phyloP scores from a whole-genome alignment of 2,113 vertebrate genomes.

The Indicator maculatus region DNA sequence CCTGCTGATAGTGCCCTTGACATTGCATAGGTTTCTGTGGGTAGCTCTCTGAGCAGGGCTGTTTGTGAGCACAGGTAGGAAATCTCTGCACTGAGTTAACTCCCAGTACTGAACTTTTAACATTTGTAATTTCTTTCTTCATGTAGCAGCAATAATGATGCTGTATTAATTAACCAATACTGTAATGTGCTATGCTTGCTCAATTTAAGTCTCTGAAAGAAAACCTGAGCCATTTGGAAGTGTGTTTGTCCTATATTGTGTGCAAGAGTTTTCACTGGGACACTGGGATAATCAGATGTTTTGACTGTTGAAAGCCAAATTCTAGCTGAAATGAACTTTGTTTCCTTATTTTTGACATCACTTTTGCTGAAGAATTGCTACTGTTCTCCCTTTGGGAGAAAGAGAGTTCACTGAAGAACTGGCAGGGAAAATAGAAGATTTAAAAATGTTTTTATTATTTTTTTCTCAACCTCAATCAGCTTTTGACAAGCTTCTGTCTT shows the following conservation, averaged over 20 bases:
- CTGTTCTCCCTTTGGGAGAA: neutral
- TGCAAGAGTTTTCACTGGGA: neutral
- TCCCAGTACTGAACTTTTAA: neutral
- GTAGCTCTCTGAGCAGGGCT: neutral
- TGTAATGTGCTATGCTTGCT: neutral
- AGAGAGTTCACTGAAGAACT: neutral
- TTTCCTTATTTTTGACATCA: neutral
- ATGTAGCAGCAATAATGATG: neutral
- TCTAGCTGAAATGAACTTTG: neutral
- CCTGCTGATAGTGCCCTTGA: neutral
- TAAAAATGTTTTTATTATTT: neutral
- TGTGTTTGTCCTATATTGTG: neutral
- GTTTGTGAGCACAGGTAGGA: neutral
- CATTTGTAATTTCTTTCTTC: neutral
- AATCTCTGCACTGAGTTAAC: neutral
- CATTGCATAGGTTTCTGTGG: neutral
- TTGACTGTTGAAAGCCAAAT: neutral
- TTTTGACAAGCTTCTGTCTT: slow-evolving; percentile 1
- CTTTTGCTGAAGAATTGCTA: neutral
- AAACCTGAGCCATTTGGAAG: neutral
- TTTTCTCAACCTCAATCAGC: neutral
- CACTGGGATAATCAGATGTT: neutral
- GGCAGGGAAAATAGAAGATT: neutral
- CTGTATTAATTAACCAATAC: neutral
- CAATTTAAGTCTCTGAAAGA: neutral